phyloP scores from a whole-genome alignment of 1,140 invertebrate genomes.

The Holotrichia oblita region DNA sequence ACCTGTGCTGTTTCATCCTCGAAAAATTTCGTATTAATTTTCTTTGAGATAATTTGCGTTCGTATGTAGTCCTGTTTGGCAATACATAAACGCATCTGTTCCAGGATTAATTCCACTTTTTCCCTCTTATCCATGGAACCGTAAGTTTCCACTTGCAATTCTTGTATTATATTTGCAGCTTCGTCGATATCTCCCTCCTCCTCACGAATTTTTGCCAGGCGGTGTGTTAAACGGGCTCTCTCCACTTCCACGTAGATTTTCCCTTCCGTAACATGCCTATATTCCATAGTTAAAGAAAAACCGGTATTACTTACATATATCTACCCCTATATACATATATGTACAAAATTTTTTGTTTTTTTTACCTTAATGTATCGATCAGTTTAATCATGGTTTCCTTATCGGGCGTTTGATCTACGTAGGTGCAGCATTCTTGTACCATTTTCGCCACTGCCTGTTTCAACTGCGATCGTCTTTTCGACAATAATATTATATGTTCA shows the following conservation, averaged over 20 bases:
- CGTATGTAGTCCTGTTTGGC: slow-evolving; percentile 96
- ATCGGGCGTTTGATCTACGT: slow-evolving; percentile 92
- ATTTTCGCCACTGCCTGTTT: slow-evolving; percentile 99
- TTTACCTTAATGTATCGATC: slow-evolving; percentile 91
- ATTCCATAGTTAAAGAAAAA: too few relatives aligned
- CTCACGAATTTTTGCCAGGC: slow-evolving; percentile 93
- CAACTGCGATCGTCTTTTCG: slow-evolving; percentile 94
- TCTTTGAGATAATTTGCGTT: slow-evolving; percentile 99
- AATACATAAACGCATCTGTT: slow-evolving; percentile 98
- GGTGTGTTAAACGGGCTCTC: slow-evolving; percentile 93
- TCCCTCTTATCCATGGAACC: slow-evolving; percentile 99
- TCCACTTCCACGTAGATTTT: slow-evolving; percentile 99
- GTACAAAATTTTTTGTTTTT: too few relatives aligned
- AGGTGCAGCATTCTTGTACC: slow-evolving; percentile 96
- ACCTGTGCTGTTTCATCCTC: slow-evolving; percentile 87
- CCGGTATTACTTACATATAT: too few relatives aligned
- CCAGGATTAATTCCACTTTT: slow-evolving; percentile 97
- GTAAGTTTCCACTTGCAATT: slow-evolving; percentile 98
- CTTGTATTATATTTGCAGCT: slow-evolving; percentile 93
- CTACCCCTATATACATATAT: too few relatives aligned
- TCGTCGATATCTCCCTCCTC: slow-evolving; percentile 89
- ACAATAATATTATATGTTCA: slow-evolving; percentile 92
- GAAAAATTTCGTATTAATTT: slow-evolving; percentile 98
- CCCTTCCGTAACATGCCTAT: slow-evolving; percentile 87
- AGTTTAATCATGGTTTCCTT: slow-evolving; percentile 92